These are phyloP conservation scores for Eudemis profundana DNA, from an alignment of 2,888 invertebrate species.

Conservation along the genomic window DNA sequence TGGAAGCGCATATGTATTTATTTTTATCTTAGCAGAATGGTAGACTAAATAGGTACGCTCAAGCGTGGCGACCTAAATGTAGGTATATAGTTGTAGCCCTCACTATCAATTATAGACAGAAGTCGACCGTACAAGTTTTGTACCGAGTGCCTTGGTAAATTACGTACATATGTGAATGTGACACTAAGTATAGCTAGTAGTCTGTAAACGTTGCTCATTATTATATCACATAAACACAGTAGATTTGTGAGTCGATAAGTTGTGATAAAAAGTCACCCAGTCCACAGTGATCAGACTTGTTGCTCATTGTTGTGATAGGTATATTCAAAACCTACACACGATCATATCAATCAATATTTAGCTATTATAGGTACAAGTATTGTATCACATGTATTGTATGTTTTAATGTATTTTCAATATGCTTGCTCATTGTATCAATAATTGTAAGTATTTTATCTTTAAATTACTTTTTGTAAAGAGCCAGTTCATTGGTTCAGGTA, in stretches of 20 bases:
- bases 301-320: constrained; percentile 31
- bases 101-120: neutral
- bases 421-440: too few species aligned
- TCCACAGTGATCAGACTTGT: constrained; percentile 29
- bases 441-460: too few species aligned
- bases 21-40: constrained; percentile 22
- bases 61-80: constrained; percentile 3
- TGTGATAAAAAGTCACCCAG: constrained; percentile 7
- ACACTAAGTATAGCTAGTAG: neutral
- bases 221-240: neutral
- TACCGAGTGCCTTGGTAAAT: neutral
- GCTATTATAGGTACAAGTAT: neutral
- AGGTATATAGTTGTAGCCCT: neutral
- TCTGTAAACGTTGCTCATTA: neutral
- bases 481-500: neutral
- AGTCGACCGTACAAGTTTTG: neutral
- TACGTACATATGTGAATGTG: neutral
- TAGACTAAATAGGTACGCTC: constrained; percentile 1
- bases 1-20: neutral
- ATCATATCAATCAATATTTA: neutral
- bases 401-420: too few species aligned
- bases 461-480: neutral
- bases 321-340: neutral
- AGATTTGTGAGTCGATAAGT: constrained; percentile 1
- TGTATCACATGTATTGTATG: too few species aligned